These are phyloP conservation scores for Watersipora subatra DNA, from an alignment of 1,140 invertebrate species.

Conservation along the genomic window DNA sequence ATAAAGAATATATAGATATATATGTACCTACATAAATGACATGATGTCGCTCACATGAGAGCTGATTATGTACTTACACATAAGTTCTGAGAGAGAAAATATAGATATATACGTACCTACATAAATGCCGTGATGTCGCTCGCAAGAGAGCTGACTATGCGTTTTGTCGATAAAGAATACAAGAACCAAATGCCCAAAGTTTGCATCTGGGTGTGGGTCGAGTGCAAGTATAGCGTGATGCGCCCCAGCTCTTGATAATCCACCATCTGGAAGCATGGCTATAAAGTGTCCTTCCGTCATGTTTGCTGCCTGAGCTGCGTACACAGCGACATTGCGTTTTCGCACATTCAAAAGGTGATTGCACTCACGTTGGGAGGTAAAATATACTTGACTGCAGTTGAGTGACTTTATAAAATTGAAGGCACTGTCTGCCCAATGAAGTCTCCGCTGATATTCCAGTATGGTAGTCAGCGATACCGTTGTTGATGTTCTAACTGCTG, in stretches of 20 bases:
- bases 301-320: conserved; percentile 20
- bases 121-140: conserved; percentile 22
- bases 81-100: no score
- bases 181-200: conserved; percentile 44
- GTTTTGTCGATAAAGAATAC: conserved; percentile 42
- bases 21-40: no score
- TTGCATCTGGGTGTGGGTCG: conserved; percentile 42
- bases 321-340: conserved; percentile 19
- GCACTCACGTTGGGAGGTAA: conserved; percentile 20
- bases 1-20: no score
- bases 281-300: conserved; percentile 17
- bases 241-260: conserved; percentile 20
- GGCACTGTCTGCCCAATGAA: conserved; percentile 21
- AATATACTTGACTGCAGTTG: conserved; percentile 20
- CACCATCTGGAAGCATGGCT: conserved; percentile 40
- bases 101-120: conserved; percentile 21
- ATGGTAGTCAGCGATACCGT: neutral
- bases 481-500: neutral
- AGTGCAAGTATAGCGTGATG: conserved; percentile 43
- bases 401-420: conserved; percentile 17
- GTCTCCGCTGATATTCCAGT: neutral
- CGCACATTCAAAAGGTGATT: conserved; percentile 13
- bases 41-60: no score
- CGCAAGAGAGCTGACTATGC: conserved; percentile 20
- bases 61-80: no score